phyloP scores from a whole-genome alignment of 2,888 invertebrate species.

The Oegoconia quadripuncta region DNA sequence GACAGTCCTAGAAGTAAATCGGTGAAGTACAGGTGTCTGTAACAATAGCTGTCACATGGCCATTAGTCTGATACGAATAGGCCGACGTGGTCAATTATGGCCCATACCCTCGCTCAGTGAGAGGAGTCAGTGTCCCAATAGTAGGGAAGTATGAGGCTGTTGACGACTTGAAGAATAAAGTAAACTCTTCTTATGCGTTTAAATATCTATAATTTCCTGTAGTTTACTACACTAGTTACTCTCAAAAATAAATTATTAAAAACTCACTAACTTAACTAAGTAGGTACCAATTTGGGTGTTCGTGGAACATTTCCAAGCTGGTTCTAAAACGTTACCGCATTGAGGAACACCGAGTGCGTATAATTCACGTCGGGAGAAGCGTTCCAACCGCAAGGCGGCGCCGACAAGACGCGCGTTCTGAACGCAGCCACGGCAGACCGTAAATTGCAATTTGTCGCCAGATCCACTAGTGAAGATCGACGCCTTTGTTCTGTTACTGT shows the following conservation, averaged over 20 bases:
- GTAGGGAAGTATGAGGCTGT: too few relatives aligned
- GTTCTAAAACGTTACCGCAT: background rate
- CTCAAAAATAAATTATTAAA: background rate
- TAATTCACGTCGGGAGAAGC: slow-evolving; percentile 5
- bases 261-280: background rate
- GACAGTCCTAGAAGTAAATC: too few relatives aligned
- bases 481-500: slow-evolving; percentile 22
- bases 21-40: too few relatives aligned
- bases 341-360: slow-evolving; percentile 3
- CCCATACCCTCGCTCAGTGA: too few relatives aligned
- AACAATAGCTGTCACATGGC: too few relatives aligned
- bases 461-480: slow-evolving; percentile 29
- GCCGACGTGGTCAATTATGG: too few relatives aligned
- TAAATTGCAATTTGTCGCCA: slow-evolving; percentile 42
- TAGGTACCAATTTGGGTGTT: background rate
- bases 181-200: too few relatives aligned
- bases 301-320: slow-evolving; percentile 3
- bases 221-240: too few relatives aligned
- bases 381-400: slow-evolving; percentile 23
- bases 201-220: too few relatives aligned
- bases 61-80: too few relatives aligned
- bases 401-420: slow-evolving; percentile 27
- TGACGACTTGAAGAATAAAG: too few relatives aligned
- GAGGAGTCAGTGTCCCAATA: too few relatives aligned
- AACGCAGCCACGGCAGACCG: slow-evolving; percentile 22